Evolutionary conservation across 2,113 vertebrate genomes (phyloP).

Genomic region (Pelodiscus sinensis): DNA sequence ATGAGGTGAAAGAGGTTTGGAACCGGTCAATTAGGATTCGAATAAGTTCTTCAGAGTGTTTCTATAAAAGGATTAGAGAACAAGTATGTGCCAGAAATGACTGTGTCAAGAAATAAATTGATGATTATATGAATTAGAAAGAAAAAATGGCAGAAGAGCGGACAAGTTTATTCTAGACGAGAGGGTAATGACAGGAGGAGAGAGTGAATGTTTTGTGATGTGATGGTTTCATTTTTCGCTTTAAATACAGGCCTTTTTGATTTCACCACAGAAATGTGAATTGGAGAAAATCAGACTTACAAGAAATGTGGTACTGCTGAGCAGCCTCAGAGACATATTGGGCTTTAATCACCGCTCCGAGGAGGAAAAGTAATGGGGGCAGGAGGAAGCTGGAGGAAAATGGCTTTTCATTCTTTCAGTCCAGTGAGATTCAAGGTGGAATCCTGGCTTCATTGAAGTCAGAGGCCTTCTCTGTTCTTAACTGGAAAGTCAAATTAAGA

Average conservation of each 20-base stretch:
- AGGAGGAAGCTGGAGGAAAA: background rate
- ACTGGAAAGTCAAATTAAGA: no score
- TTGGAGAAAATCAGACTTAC: background rate
- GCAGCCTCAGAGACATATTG: background rate
- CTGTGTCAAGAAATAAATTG: constrained; percentile 77
- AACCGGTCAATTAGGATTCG: constrained; percentile 55
- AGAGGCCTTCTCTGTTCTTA: no score
- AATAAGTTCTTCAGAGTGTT: constrained; percentile 24
- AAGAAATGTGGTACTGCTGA: background rate
- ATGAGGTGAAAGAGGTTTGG: background rate
- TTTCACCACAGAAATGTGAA: constrained; percentile 39
- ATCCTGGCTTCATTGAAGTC: background rate
- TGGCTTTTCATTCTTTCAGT: background rate
- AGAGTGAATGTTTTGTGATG: constrained; percentile 66
- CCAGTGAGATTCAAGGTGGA: background rate
- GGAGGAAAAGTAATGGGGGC: background rate
- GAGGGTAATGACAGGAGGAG: constrained; percentile 48
- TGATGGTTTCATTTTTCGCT: constrained; percentile 68
- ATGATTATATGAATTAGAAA: constrained; percentile 73
- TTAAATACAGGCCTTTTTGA: constrained; percentile 58
- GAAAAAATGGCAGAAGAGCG: constrained; percentile 64
- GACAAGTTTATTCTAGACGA: constrained; percentile 68
- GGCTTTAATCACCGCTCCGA: background rate
- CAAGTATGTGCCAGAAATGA: constrained; percentile 57
- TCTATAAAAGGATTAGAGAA: constrained; percentile 67